phyloP scores from a whole-genome alignment of 2,113 vertebrate genomes.

The Pandion haliaetus region DNA sequence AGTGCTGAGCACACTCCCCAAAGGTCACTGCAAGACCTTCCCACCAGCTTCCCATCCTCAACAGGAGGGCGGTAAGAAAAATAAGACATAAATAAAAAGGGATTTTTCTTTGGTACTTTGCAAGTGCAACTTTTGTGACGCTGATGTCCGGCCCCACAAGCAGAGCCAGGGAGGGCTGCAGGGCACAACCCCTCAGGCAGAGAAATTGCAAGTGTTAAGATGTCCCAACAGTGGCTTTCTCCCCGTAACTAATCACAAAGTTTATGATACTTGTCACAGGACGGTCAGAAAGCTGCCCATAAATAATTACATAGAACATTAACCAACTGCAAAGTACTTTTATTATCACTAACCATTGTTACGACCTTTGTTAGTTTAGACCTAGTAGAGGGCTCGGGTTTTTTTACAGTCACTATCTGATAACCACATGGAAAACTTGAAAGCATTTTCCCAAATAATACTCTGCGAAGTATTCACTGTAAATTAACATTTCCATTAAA shows the following conservation, averaged over 20 bases:
- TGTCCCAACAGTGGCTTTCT: background rate
- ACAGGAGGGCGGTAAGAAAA: background rate
- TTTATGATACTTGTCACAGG: background rate
- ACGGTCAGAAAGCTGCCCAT: background rate
- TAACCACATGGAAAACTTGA: background rate
- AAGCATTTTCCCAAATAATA: background rate
- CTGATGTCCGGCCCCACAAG: background rate
- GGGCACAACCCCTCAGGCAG: background rate
- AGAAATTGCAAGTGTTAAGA: accelerated
- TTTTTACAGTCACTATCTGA: background rate
- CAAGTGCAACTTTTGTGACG: background rate
- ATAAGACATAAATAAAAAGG: background rate
- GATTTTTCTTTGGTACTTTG: background rate
- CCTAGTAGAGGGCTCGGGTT: background rate
- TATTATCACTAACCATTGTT: background rate
- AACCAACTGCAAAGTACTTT: background rate
- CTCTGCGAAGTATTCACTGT: background rate
- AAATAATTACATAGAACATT: background rate
- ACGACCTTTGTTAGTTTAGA: background rate
- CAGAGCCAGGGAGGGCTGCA: background rate
- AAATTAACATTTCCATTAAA: background rate
- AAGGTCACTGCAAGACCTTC: background rate
- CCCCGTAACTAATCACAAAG: background rate
- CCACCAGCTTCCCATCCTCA: background rate
- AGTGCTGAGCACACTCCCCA: accelerated